These are phyloP conservation scores for Haliaeetus leucogaster DNA, from an alignment of 2,113 vertebrate genomes.

Conservation along the genomic window DNA sequence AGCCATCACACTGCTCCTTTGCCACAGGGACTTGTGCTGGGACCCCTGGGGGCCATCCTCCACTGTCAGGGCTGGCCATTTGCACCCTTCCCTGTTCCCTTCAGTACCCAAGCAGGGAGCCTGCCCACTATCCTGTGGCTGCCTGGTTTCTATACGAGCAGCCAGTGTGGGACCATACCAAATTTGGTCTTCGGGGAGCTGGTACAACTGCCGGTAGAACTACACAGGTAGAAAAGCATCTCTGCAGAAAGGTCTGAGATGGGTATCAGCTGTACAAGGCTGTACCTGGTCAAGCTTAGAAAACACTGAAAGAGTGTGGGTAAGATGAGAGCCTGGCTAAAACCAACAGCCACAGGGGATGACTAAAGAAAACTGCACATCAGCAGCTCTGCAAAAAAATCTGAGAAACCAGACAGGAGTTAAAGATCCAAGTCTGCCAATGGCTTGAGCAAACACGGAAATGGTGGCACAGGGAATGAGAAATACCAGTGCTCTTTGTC, in stretches of 20 bases:
- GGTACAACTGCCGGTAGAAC: neutral
- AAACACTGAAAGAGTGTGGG: too few species aligned
- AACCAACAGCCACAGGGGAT: neutral
- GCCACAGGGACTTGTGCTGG: accelerated
- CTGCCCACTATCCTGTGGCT: neutral
- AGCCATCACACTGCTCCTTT: neutral
- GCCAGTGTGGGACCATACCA: accelerated
- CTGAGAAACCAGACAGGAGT: neutral
- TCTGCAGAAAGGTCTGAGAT: neutral
- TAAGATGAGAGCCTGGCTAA: neutral
- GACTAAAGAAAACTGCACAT: neutral
- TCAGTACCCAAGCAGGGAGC: neutral
- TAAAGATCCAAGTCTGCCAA: neutral
- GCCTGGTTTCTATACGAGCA: neutral
- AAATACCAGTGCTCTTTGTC: neutral
- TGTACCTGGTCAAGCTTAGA: neutral
- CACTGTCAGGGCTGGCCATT: neutral
- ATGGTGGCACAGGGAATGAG: neutral
- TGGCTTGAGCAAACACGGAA: neutral
- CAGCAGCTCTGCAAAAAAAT: neutral
- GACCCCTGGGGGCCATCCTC: neutral
- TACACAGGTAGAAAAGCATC: neutral
- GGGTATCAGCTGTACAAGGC: neutral
- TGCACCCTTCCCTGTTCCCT: neutral
- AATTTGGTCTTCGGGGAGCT: neutral